phyloP scores from a whole-genome alignment of 2,888 invertebrate genomes.

The Machimus rusticus region DNA sequence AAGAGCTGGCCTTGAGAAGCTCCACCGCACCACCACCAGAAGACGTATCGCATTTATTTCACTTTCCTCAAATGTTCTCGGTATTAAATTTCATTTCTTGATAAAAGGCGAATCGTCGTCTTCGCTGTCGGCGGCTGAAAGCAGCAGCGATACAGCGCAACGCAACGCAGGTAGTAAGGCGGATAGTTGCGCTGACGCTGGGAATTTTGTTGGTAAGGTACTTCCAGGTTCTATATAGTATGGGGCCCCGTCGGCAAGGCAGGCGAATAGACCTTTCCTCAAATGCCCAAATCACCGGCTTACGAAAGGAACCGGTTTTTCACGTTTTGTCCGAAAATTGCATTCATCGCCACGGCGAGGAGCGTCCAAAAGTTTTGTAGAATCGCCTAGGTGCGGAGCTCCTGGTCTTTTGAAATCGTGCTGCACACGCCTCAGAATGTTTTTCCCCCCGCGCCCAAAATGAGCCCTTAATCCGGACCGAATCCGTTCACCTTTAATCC shows the following conservation, averaged over 20 bases:
- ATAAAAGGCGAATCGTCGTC: neutral
- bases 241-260: neutral
- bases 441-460: neutral
- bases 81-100: conserved; percentile 11
- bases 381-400: neutral
- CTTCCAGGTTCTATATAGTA: neutral
- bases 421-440: neutral
- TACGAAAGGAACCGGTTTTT: conserved; percentile 11
- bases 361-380: neutral
- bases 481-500: neutral
- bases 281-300: neutral
- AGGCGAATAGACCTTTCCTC: neutral
- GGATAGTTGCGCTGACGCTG: neutral
- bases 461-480: neutral
- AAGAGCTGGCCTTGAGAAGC: neutral
- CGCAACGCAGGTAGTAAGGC: neutral
- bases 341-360: neutral
- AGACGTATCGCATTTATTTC: neutral
- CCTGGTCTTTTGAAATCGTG: neutral
- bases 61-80: conserved; percentile 12
- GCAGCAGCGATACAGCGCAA: neutral
- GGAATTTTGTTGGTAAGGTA: neutral
- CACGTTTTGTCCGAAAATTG: conserved; percentile 25
- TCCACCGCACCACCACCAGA: neutral
- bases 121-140: neutral